Percentiles rank a stretch among this genome's conserved stretches.
These are phyloP conservation scores for Artemia sinica DNA, from an alignment of 2,888 invertebrate species.

Conservation along the genomic window DNA sequence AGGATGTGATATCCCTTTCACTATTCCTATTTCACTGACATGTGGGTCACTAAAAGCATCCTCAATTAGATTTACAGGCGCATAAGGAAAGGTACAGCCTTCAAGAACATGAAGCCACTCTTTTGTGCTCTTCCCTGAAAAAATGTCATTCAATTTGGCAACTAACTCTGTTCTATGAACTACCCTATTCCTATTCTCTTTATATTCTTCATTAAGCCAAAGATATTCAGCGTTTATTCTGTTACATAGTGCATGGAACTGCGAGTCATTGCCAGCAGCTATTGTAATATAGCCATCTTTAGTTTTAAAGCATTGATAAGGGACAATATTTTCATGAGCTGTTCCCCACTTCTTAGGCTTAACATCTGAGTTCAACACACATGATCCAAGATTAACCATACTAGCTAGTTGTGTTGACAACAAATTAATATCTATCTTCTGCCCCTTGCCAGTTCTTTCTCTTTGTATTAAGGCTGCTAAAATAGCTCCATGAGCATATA, in stretches of 20 bases:
- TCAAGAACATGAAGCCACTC: conserved; percentile 58
- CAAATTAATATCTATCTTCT: conserved; percentile 84
- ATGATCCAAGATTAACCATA: conserved; percentile 71
- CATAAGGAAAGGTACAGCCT: conserved; percentile 61
- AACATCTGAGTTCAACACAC: conserved; percentile 65
- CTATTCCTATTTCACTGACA: conserved; percentile 47
- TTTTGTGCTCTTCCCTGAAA: conserved; percentile 46
- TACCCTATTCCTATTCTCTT: conserved; percentile 55
- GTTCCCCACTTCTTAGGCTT: conserved; percentile 75
- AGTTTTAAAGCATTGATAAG: conserved; percentile 75
- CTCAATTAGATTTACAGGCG: conserved; percentile 68
- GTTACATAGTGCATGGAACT: conserved; percentile 54
- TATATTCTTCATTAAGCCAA: conserved; percentile 44
- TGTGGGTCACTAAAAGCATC: conserved; percentile 79
- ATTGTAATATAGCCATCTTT: conserved; percentile 65
- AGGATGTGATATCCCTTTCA: conserved; percentile 51
- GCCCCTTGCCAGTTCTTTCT: conserved; percentile 57
- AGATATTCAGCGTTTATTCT: conserved; percentile 44
- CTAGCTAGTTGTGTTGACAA: conserved; percentile 76
- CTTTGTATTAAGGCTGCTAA: conserved; percentile 70
- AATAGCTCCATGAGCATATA: conserved; percentile 87
- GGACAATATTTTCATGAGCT: conserved; percentile 81
- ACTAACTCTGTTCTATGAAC: conserved; percentile 52
- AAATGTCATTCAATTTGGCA: conserved; percentile 40
- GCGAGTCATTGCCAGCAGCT: conserved; percentile 66